Percentiles rank a stretch among this genome's conserved stretches.
Conservation (phyloP, 2,113 vertebrate genomes). For the Bambusicola thoracicus region DNA sequence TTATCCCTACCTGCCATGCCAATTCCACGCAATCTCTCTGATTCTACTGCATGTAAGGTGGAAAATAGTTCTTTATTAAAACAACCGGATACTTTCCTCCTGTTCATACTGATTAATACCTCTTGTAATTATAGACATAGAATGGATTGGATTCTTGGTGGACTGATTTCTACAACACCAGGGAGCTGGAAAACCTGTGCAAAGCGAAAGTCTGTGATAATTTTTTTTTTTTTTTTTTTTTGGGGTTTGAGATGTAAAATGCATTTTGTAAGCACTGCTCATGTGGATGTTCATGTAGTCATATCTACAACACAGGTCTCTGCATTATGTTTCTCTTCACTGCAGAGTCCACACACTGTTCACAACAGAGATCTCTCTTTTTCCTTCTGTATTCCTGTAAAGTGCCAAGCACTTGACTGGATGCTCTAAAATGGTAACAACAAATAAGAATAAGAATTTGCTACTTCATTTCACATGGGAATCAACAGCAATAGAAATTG, state of each 20-base stretch:
- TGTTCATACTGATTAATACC: background rate
- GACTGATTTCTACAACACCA: background rate
- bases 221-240: background rate
- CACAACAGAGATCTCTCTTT: background rate
- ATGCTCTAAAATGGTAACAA: background rate
- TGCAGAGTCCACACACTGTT: background rate
- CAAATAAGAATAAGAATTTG: constrained; percentile 39
- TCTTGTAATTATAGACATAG: background rate
- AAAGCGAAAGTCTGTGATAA: background rate
- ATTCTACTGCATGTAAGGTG: background rate
- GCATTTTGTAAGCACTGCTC: background rate
- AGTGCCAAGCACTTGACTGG: background rate
- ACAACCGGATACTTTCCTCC: background rate
- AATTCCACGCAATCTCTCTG: background rate
- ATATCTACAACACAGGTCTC: background rate
- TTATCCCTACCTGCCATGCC: background rate
- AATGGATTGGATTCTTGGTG: background rate
- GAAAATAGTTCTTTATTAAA: background rate
- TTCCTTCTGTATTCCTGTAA: background rate
- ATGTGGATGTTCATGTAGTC: background rate
- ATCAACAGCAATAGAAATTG: constrained; percentile 18
- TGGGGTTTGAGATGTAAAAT: background rate
- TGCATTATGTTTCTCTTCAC: background rate
- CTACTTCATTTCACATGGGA: constrained; percentile 1
- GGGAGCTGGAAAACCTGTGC: background rate